Conservation (phyloP, 2,888 invertebrate genomes). For the Leucoptera coffeella region DNA sequence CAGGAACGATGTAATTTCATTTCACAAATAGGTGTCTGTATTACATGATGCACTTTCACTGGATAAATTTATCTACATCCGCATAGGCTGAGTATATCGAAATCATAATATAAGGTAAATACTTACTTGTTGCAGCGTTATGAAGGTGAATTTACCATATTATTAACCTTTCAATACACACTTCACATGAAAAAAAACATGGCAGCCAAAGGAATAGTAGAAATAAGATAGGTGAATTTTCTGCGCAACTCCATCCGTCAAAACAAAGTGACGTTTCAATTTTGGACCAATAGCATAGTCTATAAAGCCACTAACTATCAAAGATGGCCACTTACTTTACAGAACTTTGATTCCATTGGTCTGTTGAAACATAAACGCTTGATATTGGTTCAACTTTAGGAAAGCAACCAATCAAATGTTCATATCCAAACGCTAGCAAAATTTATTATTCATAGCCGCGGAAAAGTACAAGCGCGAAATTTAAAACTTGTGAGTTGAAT, state of each 20-base stretch:
- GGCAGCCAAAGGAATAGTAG: slow-evolving; percentile 54
- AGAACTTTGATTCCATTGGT: too few species aligned
- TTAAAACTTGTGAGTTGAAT: too few species aligned
- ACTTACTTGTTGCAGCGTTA: slow-evolving; percentile 39
- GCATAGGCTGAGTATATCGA: too few species aligned
- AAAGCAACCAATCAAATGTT: too few species aligned
- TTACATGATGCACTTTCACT: slow-evolving; percentile 55
- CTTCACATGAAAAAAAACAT: slow-evolving; percentile 75
- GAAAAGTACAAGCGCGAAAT: too few species aligned
- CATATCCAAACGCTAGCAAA: too few species aligned
- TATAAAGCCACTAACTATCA: slow-evolving; percentile 6
- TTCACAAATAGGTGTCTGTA: slow-evolving; percentile 45
- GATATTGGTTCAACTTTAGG: too few species aligned
- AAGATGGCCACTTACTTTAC: background rate
- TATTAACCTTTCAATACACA: slow-evolving; percentile 44
- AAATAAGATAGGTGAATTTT: slow-evolving; percentile 28
- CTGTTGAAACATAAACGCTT: too few species aligned
- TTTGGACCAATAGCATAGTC: slow-evolving; percentile 26
- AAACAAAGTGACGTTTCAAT: slow-evolving; percentile 30
- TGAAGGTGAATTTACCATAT: slow-evolving; percentile 43
- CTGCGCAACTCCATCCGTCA: slow-evolving; percentile 46
- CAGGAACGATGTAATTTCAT: slow-evolving; percentile 34
- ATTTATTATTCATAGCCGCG: too few species aligned
- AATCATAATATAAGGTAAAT: slow-evolving; percentile 10
- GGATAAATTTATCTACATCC: slow-evolving; percentile 26